Conservation (phyloP, 2,113 vertebrate genomes). For the Sigmodon hispidus region DNA sequence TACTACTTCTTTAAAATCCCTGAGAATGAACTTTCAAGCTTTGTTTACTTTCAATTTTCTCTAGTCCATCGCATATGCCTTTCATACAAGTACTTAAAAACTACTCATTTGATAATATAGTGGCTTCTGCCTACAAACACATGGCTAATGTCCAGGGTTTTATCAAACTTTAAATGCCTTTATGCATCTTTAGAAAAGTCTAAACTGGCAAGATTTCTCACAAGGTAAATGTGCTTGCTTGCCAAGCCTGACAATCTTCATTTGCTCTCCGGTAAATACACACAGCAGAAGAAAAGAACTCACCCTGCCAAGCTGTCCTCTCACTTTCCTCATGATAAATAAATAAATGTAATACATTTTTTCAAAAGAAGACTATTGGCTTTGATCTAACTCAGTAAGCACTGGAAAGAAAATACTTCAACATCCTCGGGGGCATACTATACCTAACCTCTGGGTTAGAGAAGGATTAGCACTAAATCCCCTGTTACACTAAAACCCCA, state of each 20-base stretch:
- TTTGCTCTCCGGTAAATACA: not conserved
- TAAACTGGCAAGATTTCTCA: not conserved
- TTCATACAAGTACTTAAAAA: conserved; percentile 16
- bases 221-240: not conserved
- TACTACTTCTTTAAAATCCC: too few species aligned
- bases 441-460: not conserved
- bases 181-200: conserved; percentile 13
- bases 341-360: not conserved
- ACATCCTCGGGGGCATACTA: not conserved
- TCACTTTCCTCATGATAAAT: not conserved
- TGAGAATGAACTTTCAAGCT: not conserved
- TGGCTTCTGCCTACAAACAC: not conserved
- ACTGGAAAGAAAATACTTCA: not conserved
- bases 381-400: conserved; percentile 23
- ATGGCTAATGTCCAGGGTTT: not conserved
- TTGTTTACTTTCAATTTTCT: conserved; percentile 17
- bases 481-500: conserved; percentile 24
- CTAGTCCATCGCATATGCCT: not conserved
- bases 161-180: not conserved
- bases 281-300: not conserved
- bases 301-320: not conserved
- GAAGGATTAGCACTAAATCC: not conserved
- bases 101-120: not conserved
- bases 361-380: not conserved
- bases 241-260: too few species aligned